Evolutionary conservation across 1,140 invertebrate species (phyloP).

Genomic region (Anastrepha ludens): DNA sequence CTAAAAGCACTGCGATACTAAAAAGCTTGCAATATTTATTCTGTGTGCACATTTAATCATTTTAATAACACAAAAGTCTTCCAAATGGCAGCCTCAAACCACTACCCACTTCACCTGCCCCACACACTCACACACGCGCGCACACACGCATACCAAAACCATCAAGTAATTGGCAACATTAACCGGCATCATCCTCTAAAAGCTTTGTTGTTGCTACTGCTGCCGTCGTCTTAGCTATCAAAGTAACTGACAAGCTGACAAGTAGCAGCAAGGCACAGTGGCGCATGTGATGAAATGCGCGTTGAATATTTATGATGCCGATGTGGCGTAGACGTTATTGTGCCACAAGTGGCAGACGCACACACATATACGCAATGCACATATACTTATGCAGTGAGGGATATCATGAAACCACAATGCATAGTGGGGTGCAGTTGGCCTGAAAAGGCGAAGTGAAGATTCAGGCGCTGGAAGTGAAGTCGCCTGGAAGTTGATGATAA

Average conservation of each 20-base stretch:
- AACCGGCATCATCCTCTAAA: background rate
- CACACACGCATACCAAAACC: background rate
- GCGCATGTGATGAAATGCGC: background rate
- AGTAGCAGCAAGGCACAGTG: background rate
- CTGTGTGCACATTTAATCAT: background rate
- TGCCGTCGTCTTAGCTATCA: background rate
- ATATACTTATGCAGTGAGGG: no score
- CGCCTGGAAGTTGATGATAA: background rate
- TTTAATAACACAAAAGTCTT: background rate
- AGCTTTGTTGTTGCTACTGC: background rate
- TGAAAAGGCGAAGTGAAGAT: background rate
- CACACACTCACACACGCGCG: background rate
- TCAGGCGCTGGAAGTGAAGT: background rate
- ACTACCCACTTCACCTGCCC: background rate
- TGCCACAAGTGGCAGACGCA: background rate
- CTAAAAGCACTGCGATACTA: background rate
- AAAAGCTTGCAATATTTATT: background rate
- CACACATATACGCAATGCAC: background rate
- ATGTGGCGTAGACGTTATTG: background rate
- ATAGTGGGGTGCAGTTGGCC: background rate
- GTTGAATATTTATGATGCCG: constrained; percentile 5
- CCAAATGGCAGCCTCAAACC: background rate
- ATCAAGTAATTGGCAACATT: constrained; percentile 16
- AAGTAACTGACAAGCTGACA: background rate
- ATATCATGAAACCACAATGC: no score